phyloP scores from a whole-genome alignment of 2,888 invertebrate species.

The Diabrotica balteata region DNA sequence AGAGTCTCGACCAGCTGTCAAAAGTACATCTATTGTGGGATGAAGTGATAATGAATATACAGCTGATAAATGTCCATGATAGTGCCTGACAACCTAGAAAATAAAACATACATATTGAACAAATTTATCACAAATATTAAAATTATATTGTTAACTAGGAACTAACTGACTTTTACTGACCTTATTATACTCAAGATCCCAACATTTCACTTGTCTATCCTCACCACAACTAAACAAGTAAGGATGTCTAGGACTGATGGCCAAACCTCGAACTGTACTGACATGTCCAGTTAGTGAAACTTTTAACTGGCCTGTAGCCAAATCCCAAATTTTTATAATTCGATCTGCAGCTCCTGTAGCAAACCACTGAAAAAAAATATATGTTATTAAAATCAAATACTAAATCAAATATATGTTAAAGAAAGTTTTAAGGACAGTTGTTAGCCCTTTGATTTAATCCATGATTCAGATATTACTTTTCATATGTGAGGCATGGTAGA shows the following conservation, averaged over 20 bases:
- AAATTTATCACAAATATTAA: conserved; percentile 3
- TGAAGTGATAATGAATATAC: conserved; percentile 93
- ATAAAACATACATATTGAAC: neutral
- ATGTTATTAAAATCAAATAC: no score
- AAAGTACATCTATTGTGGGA: conserved; percentile 92
- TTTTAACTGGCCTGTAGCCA: conserved; percentile 94
- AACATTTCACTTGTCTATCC: conserved; percentile 99
- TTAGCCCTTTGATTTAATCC: no score
- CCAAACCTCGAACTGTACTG: conserved; percentile 94
- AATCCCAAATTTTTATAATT: conserved; percentile 99
- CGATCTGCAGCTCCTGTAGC: conserved; percentile 95
- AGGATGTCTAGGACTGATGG: conserved; percentile 93
- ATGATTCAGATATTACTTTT: no score
- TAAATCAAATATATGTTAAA: no score
- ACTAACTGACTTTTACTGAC: conserved; percentile 57
- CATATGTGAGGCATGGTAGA: no score
- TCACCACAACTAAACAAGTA: conserved; percentile 99
- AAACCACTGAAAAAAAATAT: conserved; percentile 68
- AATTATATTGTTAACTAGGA: neutral
- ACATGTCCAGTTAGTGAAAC: conserved; percentile 98
- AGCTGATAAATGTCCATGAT: conserved; percentile 98
- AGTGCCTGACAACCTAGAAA: conserved; percentile 88
- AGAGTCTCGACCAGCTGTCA: conserved; percentile 93
- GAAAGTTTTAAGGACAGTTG: no score
- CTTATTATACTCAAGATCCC: conserved; percentile 99